Percentiles rank a stretch among this genome's conserved stretches.
Evolutionary conservation across 2,888 invertebrate species (phyloP).

Genomic region (Trichopoda pennipes): DNA sequence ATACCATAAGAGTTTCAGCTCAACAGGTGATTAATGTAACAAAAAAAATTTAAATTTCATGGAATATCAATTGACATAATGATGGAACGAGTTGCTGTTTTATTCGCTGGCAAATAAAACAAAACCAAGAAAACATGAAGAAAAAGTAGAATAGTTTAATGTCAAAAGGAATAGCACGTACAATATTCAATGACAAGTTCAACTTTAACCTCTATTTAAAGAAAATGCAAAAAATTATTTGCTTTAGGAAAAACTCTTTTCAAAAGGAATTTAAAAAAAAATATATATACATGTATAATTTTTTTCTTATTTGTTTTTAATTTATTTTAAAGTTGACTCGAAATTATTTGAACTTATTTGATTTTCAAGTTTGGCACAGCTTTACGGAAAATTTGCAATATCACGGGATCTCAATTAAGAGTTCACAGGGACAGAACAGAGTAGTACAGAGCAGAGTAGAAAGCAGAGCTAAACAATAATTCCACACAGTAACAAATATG

Average conservation of each 20-base stretch:
- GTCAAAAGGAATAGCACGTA: slow-evolving; percentile 61
- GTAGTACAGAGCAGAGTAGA: too few species aligned
- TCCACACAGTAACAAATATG: too few species aligned
- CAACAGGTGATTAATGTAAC: slow-evolving; percentile 60
- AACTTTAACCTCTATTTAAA: slow-evolving; percentile 63
- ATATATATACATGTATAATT: too few species aligned
- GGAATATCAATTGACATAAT: slow-evolving; percentile 69
- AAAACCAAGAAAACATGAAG: background rate
- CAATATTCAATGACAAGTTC: slow-evolving; percentile 50
- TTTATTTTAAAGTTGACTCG: too few species aligned
- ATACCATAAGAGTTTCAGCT: slow-evolving; percentile 48
- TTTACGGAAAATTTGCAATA: too few species aligned
- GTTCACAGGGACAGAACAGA: too few species aligned
- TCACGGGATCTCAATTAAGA: too few species aligned
- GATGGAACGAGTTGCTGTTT: slow-evolving; percentile 61
- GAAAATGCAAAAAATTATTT: background rate
- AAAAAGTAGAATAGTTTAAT: slow-evolving; percentile 32
- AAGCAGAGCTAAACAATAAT: too few species aligned
- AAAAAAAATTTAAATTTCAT: slow-evolving; percentile 65
- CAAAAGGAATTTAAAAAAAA: background rate
- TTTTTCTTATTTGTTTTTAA: too few species aligned
- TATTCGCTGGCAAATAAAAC: slow-evolving; percentile 19
- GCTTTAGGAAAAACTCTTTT: slow-evolving; percentile 3
- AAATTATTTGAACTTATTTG: too few species aligned
- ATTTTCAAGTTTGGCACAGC: too few species aligned